These are phyloP conservation scores for Lordiphosa clarofinis DNA, from an alignment of 1,140 invertebrate genomes.

Conservation along the genomic window DNA sequence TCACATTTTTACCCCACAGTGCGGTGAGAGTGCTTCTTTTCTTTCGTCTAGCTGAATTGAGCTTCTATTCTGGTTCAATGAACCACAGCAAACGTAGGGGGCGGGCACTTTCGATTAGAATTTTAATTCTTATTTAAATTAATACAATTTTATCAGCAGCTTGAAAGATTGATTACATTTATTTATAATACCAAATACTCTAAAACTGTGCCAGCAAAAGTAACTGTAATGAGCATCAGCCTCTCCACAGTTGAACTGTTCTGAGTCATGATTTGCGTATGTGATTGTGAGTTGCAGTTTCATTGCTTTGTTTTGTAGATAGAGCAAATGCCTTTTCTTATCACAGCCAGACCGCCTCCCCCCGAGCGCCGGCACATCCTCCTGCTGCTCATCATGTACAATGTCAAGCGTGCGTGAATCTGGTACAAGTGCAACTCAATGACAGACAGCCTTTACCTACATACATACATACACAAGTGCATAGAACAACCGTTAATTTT, in stretches of 20 bases:
- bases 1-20: no score
- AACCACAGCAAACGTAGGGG: neutral
- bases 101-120: neutral
- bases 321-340: no score
- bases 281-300: neutral
- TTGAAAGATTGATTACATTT: no score
- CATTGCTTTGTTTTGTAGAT: neutral
- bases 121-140: no score
- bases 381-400: neutral
- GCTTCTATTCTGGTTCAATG: conserved; percentile 1
- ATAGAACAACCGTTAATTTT: neutral
- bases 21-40: neutral
- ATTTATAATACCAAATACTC: no score
- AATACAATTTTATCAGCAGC: conserved; percentile 3
- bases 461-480: no score
- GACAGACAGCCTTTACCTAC: conserved; percentile 16
- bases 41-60: neutral
- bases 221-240: no score
- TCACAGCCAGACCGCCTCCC: no score
- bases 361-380: neutral
- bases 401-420: neutral
- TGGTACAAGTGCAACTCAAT: conserved; percentile 43
- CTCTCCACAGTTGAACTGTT: no score
- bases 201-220: no score
- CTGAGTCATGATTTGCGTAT: no score